Conservation (phyloP, 2,888 invertebrate species). For the Cantharis nigra region DNA sequence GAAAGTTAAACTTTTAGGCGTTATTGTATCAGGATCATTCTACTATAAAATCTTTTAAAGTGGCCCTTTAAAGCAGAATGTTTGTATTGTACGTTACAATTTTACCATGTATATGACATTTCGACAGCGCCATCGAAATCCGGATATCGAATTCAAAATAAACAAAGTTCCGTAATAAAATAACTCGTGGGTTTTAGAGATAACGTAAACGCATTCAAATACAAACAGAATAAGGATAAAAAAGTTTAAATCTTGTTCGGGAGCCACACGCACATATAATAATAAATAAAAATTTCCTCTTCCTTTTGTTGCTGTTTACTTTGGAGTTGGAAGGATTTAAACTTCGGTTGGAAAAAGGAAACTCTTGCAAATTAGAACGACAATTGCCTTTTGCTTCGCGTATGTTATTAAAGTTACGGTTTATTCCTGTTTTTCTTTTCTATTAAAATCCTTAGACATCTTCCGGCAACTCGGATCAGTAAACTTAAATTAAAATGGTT, state of each 20-base stretch:
- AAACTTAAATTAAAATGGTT: not conserved
- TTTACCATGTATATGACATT: slow-evolving; percentile 16
- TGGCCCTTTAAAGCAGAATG: not conserved
- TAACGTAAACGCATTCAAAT: slow-evolving; percentile 14
- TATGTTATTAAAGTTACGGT: not conserved
- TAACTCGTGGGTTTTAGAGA: slow-evolving; percentile 18
- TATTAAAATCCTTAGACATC: not conserved
- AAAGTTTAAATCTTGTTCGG: not conserved
- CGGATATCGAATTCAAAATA: slow-evolving; percentile 17
- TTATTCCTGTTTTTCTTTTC: not conserved
- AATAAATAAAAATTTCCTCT: not conserved
- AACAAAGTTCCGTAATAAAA: slow-evolving; percentile 17
- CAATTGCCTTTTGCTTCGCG: not conserved
- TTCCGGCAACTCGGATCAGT: not conserved
- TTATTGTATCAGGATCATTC: not conserved
- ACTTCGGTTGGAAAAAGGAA: not conserved
- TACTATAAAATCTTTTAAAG: not conserved
- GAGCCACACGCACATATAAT: not conserved
- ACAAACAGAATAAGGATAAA: not conserved
- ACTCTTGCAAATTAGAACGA: not conserved
- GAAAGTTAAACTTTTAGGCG: not conserved
- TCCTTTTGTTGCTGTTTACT: not conserved
- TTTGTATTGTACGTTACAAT: slow-evolving; percentile 7
- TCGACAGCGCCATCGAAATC: slow-evolving; percentile 16
- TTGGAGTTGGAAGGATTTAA: not conserved